Evolutionary conservation across 2,797 vertebrate species (phyloP).

Genomic region (Phrynocephalus vlangalii): DNA sequence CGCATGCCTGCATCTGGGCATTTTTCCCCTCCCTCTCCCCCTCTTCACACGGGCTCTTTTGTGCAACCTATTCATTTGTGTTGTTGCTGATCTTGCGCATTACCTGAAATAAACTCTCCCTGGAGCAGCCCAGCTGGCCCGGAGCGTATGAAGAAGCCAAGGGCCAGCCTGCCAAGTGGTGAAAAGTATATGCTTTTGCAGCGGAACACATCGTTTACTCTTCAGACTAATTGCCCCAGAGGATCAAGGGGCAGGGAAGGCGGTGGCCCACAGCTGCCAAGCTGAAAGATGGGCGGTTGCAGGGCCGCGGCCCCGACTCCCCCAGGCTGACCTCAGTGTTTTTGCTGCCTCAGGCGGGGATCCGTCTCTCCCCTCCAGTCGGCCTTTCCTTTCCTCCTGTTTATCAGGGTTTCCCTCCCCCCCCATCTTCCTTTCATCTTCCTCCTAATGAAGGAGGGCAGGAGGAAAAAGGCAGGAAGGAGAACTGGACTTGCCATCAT

Average conservation of each 20-base stretch:
- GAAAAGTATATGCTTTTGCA: neutral
- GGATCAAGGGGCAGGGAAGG: neutral
- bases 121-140: neutral
- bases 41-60: neutral
- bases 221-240: slow-evolving; percentile 20
- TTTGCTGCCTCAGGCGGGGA: neutral
- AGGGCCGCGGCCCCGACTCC: neutral
- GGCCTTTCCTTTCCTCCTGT: neutral
- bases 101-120: slow-evolving; percentile 45
- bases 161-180: neutral
- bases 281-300: neutral
- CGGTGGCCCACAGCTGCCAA: neutral
- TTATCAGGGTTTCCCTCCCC: neutral
- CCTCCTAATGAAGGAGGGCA: neutral
- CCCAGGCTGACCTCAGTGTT: neutral
- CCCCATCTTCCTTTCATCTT: no score
- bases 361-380: neutral
- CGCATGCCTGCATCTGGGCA: neutral
- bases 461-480: neutral
- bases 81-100: slow-evolving; percentile 12
- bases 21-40: neutral
- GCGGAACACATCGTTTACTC: slow-evolving; percentile 3
- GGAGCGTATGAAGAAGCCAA: neutral
- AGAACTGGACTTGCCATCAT: neutral
- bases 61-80: neutral